These are phyloP conservation scores for Sminthurinus aureus DNA, from an alignment of 2,888 invertebrate genomes.

Conservation along the genomic window DNA sequence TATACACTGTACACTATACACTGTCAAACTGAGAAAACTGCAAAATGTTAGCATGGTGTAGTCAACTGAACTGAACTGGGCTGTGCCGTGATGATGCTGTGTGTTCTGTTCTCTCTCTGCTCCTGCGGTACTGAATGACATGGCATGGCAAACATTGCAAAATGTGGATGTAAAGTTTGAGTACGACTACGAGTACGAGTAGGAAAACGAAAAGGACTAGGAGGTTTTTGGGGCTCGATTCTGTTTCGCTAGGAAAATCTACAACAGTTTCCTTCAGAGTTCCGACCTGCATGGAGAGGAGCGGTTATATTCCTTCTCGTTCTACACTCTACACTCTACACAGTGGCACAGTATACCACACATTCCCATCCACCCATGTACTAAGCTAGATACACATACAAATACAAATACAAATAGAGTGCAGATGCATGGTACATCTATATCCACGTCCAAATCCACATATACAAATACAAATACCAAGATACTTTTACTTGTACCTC, in stretches of 20 bases:
- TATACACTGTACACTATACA: neutral
- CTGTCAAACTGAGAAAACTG: neutral
- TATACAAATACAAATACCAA: no score
- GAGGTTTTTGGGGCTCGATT: neutral
- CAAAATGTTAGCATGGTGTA: neutral
- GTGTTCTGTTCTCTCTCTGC: no score
- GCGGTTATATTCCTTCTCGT: neutral
- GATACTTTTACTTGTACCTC: no score
- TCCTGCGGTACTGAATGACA: neutral
- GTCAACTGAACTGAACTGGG: neutral
- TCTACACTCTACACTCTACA: neutral
- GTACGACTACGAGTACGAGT: no score
- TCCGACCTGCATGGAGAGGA: constrained; percentile 1
- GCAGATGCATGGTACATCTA: no score
- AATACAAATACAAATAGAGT: no score
- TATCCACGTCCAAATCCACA: no score
- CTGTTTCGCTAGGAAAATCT: neutral
- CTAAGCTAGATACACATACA: neutral
- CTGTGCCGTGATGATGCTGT: neutral
- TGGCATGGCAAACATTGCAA: neutral
- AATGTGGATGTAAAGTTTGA: no score
- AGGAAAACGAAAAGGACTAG: neutral
- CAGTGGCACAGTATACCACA: neutral
- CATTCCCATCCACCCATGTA: neutral
- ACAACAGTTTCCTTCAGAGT: neutral